These are phyloP conservation scores for Campaea margaritaria DNA, from an alignment of 2,888 invertebrate genomes.

Conservation along the genomic window DNA sequence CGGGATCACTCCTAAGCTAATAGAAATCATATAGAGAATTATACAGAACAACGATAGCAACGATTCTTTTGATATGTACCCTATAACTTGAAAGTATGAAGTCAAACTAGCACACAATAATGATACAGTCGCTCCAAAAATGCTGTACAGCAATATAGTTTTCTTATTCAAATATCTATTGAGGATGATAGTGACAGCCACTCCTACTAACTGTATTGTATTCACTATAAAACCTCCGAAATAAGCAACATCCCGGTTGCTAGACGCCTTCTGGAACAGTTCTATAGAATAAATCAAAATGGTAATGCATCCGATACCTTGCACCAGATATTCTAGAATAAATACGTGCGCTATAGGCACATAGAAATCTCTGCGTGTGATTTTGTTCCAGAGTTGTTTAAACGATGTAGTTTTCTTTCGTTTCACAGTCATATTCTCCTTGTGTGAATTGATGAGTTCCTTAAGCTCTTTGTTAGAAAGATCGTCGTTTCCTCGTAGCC, in stretches of 20 bases:
- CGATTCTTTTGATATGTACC: conserved; percentile 23
- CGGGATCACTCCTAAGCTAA: conserved; percentile 24
- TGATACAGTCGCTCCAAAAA: conserved; percentile 11
- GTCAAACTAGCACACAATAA: conserved; percentile 15
- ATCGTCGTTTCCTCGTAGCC: conserved; percentile 38
- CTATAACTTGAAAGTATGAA: conserved; percentile 27
- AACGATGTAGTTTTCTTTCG: conserved; percentile 3
- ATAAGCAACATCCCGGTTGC: conserved; percentile 10
- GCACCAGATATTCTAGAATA: conserved; percentile 21
- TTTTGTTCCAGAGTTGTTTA: conserved; percentile 10
- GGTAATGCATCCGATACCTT: conserved; percentile 28
- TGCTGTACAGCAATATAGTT: conserved; percentile 19
- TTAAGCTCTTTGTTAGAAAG: conserved; percentile 36
- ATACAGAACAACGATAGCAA: conserved; percentile 24
- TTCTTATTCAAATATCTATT: conserved; percentile 23
- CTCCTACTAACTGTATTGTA: conserved; percentile 21
- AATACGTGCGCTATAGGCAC: conserved; percentile 29
- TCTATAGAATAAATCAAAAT: conserved; percentile 33
- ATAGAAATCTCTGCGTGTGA: conserved; percentile 29
- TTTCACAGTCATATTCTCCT: background rate
- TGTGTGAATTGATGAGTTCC: conserved; percentile 23
- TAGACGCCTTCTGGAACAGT: conserved; percentile 23
- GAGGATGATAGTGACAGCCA: conserved; percentile 14
- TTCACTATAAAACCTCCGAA: conserved; percentile 30
- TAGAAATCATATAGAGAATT: conserved; percentile 20